Conservation (phyloP, 2,888 invertebrate genomes). For the Eretmocerus hayati region DNA sequence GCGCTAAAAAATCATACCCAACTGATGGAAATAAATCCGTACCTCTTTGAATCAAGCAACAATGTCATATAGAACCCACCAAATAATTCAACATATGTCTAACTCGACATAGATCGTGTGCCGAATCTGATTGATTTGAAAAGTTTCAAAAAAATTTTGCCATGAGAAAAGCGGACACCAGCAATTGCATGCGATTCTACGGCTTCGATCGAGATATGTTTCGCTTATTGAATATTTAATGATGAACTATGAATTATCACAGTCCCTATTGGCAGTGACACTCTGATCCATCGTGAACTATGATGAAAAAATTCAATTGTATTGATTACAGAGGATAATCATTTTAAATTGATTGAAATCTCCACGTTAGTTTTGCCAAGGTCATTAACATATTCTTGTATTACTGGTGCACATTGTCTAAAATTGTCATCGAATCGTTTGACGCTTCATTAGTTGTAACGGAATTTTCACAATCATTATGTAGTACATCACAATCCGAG, state of each 20-base stretch:
- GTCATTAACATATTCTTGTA: constrained; percentile 9
- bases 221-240: constrained; percentile 21
- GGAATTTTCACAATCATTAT: no score
- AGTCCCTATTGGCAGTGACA: constrained; percentile 20
- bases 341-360: constrained; percentile 3
- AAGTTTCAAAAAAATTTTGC: constrained; percentile 21
- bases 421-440: background rate
- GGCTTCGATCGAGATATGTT: no score
- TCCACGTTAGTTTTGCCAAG: constrained; percentile 6
- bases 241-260: constrained; percentile 20
- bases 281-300: constrained; percentile 10
- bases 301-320: constrained; percentile 20
- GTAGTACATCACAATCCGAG: no score
- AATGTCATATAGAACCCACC: constrained; percentile 15
- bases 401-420: no score
- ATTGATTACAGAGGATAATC: background rate
- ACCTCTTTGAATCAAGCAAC: constrained; percentile 13
- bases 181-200: constrained; percentile 17
- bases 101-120: constrained; percentile 7
- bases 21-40: constrained; percentile 15
- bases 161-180: constrained; percentile 12
- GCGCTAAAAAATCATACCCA: constrained; percentile 16
- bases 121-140: constrained; percentile 14
- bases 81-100: constrained; percentile 12
- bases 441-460: background rate